Percentiles rank a stretch among this genome's conserved stretches.
phyloP scores from a whole-genome alignment of 1,140 invertebrate species.

The Lepeophtheirus salmonis region DNA sequence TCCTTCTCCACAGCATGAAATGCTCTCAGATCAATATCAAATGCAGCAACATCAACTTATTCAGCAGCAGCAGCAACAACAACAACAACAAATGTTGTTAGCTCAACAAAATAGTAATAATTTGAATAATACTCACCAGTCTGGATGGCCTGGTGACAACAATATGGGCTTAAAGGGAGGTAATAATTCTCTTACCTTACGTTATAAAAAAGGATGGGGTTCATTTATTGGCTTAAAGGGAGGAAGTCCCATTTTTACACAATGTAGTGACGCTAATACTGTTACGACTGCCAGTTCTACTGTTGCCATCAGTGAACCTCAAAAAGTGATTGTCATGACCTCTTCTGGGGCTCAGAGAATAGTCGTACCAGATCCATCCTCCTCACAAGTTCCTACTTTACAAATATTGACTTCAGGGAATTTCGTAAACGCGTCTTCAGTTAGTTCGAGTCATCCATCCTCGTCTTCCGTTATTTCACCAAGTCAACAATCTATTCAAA shows the following conservation, averaged over 20 bases:
- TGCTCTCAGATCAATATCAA: slow-evolving; percentile 20
- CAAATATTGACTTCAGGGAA: too few relatives aligned
- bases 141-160: background rate
- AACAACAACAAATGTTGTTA: slow-evolving; percentile 28
- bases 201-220: slow-evolving; percentile 1
- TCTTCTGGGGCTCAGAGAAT: background rate
- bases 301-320: background rate
- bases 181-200: background rate
- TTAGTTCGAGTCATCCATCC: too few relatives aligned
- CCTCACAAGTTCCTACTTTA: background rate
- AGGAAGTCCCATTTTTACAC: background rate
- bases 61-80: slow-evolving; percentile 31
- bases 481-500: background rate
- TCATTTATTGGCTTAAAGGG: slow-evolving; percentile 11
- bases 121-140: background rate
- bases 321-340: background rate
- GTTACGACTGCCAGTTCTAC: background rate
- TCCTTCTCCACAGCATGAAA: slow-evolving; percentile 19
- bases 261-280: background rate
- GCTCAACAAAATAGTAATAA: slow-evolving; percentile 22
- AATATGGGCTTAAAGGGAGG: slow-evolving; percentile 11
- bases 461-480: background rate
- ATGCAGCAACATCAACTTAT: slow-evolving; percentile 23
- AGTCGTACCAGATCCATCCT: background rate
- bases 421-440: background rate